Evolutionary conservation across 2,113 vertebrate genomes (phyloP).

Genomic region (Geothlypis trichas): DNA sequence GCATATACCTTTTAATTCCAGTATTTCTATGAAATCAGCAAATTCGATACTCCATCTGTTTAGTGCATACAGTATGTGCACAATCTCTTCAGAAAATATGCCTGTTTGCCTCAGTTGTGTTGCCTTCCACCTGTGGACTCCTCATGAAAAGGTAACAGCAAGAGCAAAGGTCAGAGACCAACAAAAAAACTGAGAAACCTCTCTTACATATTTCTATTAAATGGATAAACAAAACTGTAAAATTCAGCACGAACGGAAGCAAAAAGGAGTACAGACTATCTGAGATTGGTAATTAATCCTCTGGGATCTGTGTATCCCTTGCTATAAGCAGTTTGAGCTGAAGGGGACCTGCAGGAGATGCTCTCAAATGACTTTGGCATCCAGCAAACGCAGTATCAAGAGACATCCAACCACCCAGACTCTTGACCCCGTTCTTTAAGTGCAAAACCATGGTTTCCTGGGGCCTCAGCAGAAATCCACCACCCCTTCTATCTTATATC

Average conservation of each 20-base stretch:
- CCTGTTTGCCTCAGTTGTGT: background rate
- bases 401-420: background rate
- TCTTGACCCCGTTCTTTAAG: background rate
- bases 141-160: background rate
- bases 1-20: background rate
- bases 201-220: background rate
- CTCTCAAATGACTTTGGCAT: background rate
- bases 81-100: background rate
- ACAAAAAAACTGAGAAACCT: background rate
- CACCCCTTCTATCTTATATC: background rate
- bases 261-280: background rate
- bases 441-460: background rate
- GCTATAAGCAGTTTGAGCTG: background rate
- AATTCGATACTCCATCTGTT: background rate
- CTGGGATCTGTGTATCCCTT: background rate
- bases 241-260: background rate
- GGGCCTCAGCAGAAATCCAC: background rate
- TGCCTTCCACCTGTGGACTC: background rate
- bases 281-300: background rate
- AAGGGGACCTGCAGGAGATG: background rate
- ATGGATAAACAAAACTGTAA: background rate
- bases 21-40: background rate
- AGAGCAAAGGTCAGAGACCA: background rate
- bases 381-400: background rate
- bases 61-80: rapidly evolving